These are phyloP conservation scores for Zosterops hypoxanthus DNA, from an alignment of 2,113 vertebrate species.

Conservation along the genomic window DNA sequence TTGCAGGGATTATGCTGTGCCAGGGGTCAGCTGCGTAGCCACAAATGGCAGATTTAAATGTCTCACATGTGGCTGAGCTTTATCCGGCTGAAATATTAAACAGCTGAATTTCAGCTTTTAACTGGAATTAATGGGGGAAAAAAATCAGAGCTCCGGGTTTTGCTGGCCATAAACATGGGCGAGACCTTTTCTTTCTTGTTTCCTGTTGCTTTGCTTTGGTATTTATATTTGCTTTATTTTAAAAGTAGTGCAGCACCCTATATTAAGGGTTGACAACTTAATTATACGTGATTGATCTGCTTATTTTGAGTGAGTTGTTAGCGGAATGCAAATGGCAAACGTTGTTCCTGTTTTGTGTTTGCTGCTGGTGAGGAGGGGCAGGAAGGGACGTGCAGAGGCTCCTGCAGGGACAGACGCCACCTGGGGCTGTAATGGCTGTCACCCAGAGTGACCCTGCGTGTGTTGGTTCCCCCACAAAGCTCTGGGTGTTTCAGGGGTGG, in stretches of 20 bases:
- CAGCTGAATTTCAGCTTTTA: neutral
- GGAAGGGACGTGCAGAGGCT: neutral
- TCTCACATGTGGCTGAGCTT: neutral
- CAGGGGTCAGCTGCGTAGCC: neutral
- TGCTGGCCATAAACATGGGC: neutral
- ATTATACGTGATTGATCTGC: conserved; percentile 70
- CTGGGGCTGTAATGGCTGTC: too few species aligned
- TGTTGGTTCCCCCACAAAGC: too few species aligned
- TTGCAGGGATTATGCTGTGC: neutral
- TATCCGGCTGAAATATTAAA: conserved; percentile 14
- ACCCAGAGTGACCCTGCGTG: too few species aligned
- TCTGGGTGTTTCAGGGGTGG: too few species aligned
- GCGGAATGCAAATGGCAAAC: conserved; percentile 35
- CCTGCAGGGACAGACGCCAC: neutral
- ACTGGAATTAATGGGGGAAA: neutral
- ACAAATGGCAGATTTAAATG: neutral
- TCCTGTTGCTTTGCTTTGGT: conserved; percentile 47
- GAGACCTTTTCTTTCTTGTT: neutral
- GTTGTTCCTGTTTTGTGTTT: neutral
- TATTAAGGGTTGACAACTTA: conserved; percentile 70
- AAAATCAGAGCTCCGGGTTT: neutral
- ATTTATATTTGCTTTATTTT: conserved; percentile 54
- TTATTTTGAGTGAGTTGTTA: conserved; percentile 52
- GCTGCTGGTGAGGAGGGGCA: neutral
- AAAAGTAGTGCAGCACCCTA: conserved; percentile 30